Evolutionary conservation across 2,888 invertebrate species (phyloP).

Genomic region (Baccha elongata): DNA sequence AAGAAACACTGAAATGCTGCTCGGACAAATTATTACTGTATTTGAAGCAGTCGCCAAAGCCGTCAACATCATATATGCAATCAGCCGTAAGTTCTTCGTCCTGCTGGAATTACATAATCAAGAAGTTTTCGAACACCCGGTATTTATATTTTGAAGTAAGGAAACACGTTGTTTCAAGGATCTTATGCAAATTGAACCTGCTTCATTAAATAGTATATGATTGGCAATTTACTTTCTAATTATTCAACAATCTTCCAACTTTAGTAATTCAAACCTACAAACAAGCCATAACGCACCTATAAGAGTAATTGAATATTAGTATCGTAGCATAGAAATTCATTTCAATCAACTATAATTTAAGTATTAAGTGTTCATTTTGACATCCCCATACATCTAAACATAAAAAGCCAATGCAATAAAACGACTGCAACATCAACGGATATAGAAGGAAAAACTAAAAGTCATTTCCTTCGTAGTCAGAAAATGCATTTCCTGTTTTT

Average conservation of each 20-base stretch:
- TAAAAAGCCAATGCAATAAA: not conserved
- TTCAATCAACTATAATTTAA: not conserved
- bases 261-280: not conserved
- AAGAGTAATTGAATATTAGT: conserved; percentile 59
- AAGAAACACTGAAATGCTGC: too few relatives aligned
- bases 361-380: not conserved
- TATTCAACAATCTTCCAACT: conserved; percentile 36
- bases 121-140: too few relatives aligned
- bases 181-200: too few relatives aligned
- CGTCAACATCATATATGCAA: too few relatives aligned
- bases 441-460: conserved; percentile 79
- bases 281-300: not conserved
- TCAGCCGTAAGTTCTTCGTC: too few relatives aligned
- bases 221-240: conserved; percentile 21
- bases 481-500: conserved; percentile 81
- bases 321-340: not conserved
- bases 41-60: too few relatives aligned
- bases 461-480: conserved; percentile 81
- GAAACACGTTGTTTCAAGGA: too few relatives aligned
- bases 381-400: too few relatives aligned
- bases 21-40: too few relatives aligned
- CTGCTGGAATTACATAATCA: too few relatives aligned
- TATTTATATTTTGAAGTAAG: too few relatives aligned
- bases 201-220: too few relatives aligned
- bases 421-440: conserved; percentile 31